Base-by-base conservation (phyloP, 2,113 vertebrate genomes). In the Pollachius pollachius region DNA sequence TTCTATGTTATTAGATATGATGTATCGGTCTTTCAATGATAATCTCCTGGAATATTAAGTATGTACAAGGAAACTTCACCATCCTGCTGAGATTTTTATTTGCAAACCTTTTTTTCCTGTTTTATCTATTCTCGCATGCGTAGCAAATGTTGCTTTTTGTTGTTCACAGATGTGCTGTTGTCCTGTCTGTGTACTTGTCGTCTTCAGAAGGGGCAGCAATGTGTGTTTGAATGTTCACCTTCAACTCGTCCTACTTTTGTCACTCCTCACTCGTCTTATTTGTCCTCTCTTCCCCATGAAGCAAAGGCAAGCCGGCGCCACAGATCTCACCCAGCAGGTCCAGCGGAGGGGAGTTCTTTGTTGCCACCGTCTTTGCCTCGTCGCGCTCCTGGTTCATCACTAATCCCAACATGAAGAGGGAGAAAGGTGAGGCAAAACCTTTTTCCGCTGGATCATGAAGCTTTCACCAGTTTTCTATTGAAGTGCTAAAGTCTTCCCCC, bases 291-390 rank as follows among this genome's bases (percentile, higher is more conserved):
- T 60, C 52, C 71, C 41, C 69, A 76, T 90, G 62, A 90, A 99
- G 97, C 94, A 98, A 99, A 95, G 92, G 92, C 73, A 98, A 97
- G 89, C 94, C 96, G 1, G 93, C 95, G 18, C 95, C 96, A 3
- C 97, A 99, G 89, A 98, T 98, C 84, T 99, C 97, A 59, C 97
- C 97, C 3, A 99, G 97, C 86, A 99, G 98, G 80, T 98, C 97
- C 23, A 87, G 92, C 62, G 96, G 97, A 77, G 96, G 97, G 73
- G 97, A 99, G 83, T 98, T 99, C 74, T 98, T 95, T 15, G 95
- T 99, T 0, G 96, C 97, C 4, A 94, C 96, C 21, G 74, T 94
- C 70, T 99, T 98, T 61, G 95, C 96, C 27, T 94, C 95, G 0
- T 97, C 97, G 0, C 92, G 95, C 76, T 98, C 97, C 0, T 99